These are phyloP conservation scores for Bombyx huttoni DNA, from an alignment of 2,888 invertebrate species.

Conservation along the genomic window DNA sequence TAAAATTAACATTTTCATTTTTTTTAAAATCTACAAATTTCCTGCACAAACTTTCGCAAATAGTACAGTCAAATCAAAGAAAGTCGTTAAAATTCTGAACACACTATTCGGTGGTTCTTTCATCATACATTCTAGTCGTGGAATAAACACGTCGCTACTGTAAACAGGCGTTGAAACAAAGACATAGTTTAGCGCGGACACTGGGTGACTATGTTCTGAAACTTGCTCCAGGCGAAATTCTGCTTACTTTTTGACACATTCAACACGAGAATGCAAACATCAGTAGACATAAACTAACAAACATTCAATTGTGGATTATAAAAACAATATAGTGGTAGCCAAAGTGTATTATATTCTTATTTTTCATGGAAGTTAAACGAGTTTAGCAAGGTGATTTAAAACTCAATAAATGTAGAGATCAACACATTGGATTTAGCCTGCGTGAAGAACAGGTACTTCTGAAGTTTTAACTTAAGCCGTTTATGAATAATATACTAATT, in stretches of 20 bases:
- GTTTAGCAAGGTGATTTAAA: no score
- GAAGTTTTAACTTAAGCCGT: no score
- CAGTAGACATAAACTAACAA: not conserved
- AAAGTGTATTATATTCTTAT: no score
- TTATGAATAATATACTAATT: no score
- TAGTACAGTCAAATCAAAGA: no score
- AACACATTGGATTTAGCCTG: no score
- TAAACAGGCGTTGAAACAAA: conserved; percentile 31
- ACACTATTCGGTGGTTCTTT: conserved; percentile 10
- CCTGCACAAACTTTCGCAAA: not conserved
- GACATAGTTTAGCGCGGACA: conserved; percentile 43
- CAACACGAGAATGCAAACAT: not conserved
- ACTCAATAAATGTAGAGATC: no score
- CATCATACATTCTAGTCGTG: conserved; percentile 20
- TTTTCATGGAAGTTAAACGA: no score
- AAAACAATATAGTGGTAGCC: conserved; percentile 8
- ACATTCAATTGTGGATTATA: conserved; percentile 5
- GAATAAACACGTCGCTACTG: conserved; percentile 30
- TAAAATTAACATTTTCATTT: no score
- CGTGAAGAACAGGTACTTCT: no score
- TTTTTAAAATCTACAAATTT: no score
- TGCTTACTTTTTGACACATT: conserved; percentile 24
- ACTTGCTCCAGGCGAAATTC: conserved; percentile 30
- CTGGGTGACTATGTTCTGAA: conserved; percentile 32
- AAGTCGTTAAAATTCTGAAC: not conserved